Evolutionary conservation across 37 sponge, comb jelly and placozoan species (phyloP).

Genomic region (Tethya wilhelma): DNA sequence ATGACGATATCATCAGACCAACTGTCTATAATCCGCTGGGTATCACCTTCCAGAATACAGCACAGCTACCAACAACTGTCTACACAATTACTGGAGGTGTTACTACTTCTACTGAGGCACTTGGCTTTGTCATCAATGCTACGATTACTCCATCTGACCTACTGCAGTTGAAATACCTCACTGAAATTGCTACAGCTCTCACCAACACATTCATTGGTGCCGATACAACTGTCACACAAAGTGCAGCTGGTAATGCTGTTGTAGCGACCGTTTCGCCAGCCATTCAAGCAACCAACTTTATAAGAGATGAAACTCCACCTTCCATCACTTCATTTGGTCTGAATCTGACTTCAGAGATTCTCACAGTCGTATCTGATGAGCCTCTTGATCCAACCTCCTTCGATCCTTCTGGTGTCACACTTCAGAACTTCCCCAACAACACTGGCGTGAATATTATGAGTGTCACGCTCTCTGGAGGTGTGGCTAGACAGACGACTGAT

Average conservation of each 20-base stretch:
- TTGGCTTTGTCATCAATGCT: slow-evolving; percentile 75
- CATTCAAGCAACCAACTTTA: slow-evolving; percentile 65
- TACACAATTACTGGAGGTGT: slow-evolving; percentile 80
- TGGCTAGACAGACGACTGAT: slow-evolving; percentile 38
- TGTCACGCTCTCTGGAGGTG: slow-evolving; percentile 85
- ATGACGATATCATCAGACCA: slow-evolving; percentile 81
- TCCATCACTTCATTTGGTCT: slow-evolving; percentile 68
- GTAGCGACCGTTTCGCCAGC: slow-evolving; percentile 26
- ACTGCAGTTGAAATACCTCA: slow-evolving; percentile 57
- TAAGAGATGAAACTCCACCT: slow-evolving; percentile 72
- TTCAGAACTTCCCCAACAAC: slow-evolving; percentile 70
- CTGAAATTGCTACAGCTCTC: slow-evolving; percentile 68
- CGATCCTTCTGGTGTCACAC: slow-evolving; percentile 61
- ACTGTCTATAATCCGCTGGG: slow-evolving; percentile 57
- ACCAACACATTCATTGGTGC: slow-evolving; percentile 74
- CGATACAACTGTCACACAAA: slow-evolving; percentile 45
- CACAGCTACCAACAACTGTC: slow-evolving; percentile 14
- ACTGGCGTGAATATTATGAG: slow-evolving; percentile 52
- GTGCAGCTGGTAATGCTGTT: slow-evolving; percentile 38
- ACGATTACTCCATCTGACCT: slow-evolving; percentile 70
- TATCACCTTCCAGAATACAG: slow-evolving; percentile 84
- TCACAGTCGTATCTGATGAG: slow-evolving; percentile 77
- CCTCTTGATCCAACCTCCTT: slow-evolving; percentile 88
- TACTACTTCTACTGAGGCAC: slow-evolving; percentile 46
- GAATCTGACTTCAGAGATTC: slow-evolving; percentile 60